Evolutionary conservation across 2,113 vertebrate species (phyloP), one percentile per base, ranked within the genome.

Genomic region (Hyperoodon ampullatus): DNA sequence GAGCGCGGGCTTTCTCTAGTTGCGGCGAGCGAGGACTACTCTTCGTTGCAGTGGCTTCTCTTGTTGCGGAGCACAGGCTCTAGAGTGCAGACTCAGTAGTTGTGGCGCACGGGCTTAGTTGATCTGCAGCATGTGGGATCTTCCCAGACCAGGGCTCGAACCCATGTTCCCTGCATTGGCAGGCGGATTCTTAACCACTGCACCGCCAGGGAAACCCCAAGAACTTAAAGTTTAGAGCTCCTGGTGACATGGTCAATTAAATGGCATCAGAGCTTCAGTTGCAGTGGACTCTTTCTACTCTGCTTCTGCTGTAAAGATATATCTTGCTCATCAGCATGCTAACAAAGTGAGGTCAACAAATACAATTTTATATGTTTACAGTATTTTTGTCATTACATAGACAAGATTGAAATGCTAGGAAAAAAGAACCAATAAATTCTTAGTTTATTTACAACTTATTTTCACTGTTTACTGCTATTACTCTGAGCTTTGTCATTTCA

Each of bases 381-480:
- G 53, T 61, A 58, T 30, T 26, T 44, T 68, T 89, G 65, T 72
- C 74, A 47, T 35, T 78, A 60, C n/a, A 63, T 0, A 89, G 50
- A 74, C 23, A 96, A 63, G 30, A 88, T 1, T 77, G 42, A 13
- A 92, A 77, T 44, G 39, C 42, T 85, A 50, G 12, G 47, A 42
- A 82, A 93, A 50, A 95, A 85, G 30, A 88, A 47, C n/a, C 9
- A 77, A 63, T 63, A 33, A 28, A 28, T 19, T 47, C 4, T 53
- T 60, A 55, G 12, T 65, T 87, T 53, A 87, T 63, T 93, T 89
- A 60, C 6, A 77, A 94, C 24, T 66, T 53, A 97, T 95, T 95
- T 92, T 70, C 47, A 90, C 58, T 58, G 16, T 83, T 88, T 60
- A 72, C 8, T 53, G 47, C 28, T 84, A 8, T 87, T 86, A 91